Percentiles rank a stretch among this genome's conserved stretches.
Evolutionary conservation across 2,113 vertebrate genomes (phyloP).

Genomic region (Mastomys coucha): DNA sequence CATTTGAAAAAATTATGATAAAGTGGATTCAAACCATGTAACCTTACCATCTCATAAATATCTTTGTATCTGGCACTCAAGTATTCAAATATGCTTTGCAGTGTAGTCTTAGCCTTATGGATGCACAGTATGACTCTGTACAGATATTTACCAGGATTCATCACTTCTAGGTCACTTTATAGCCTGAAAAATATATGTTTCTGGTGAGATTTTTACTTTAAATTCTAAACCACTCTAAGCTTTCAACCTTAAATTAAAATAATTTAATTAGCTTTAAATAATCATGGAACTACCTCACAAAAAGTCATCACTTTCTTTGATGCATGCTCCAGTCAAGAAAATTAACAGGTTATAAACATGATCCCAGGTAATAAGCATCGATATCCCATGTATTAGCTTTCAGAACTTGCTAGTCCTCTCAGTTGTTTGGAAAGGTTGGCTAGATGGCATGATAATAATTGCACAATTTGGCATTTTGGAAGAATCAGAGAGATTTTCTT

Average conservation of each 20-base stretch:
- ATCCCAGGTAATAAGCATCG: background rate
- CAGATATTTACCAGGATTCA: conserved; percentile 24
- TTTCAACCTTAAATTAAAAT: background rate
- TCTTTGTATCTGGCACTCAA: conserved; percentile 4
- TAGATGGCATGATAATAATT: conserved; percentile 16
- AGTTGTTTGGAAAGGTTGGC: conserved; percentile 22
- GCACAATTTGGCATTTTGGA: background rate
- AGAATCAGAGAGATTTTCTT: background rate
- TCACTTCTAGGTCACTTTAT: conserved; percentile 43
- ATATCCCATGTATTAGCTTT: background rate
- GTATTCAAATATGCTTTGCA: background rate
- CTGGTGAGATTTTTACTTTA: conserved; percentile 5
- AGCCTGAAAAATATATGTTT: conserved; percentile 22
- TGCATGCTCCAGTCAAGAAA: background rate
- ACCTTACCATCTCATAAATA: background rate
- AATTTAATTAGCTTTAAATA: conserved; percentile 48
- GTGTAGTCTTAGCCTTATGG: background rate
- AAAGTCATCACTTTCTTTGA: conserved; percentile 39
- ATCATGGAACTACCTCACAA: conserved; percentile 4
- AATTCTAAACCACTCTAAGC: background rate
- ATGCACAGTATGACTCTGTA: background rate
- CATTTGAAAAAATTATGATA: conserved; percentile 48
- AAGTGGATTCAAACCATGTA: background rate
- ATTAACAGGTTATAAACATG: conserved; percentile 8
- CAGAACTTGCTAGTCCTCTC: conserved; percentile 6